Evolutionary conservation across 2,113 vertebrate species (phyloP).

Genomic region (Microtus oregoni): DNA sequence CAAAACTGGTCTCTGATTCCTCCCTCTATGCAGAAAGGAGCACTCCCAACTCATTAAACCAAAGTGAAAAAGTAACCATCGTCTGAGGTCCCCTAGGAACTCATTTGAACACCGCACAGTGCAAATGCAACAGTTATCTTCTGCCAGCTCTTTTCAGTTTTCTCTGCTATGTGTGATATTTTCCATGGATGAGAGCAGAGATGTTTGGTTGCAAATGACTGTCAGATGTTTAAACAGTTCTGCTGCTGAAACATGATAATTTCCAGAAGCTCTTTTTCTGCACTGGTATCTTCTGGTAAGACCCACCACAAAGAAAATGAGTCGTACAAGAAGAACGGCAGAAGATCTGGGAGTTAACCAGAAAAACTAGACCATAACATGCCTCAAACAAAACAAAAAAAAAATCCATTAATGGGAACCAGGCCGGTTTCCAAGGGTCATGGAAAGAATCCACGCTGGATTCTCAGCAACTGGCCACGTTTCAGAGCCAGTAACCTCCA

Average conservation of each 20-base stretch:
- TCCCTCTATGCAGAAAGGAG: neutral
- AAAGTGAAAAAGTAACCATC: neutral
- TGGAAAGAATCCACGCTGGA: conserved; percentile 40
- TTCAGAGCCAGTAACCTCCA: conserved; percentile 74
- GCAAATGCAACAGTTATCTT: neutral
- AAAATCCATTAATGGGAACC: conserved; percentile 72
- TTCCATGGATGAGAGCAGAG: conserved; percentile 75
- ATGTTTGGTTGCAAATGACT: conserved; percentile 73
- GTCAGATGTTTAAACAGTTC: conserved; percentile 78
- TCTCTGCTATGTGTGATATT: conserved; percentile 72
- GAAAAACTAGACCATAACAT: conserved; percentile 54
- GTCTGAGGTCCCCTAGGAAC: conserved; percentile 46
- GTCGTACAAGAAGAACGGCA: conserved; percentile 56
- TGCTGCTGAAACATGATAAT: conserved; percentile 77
- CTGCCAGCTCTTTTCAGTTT: conserved; percentile 69
- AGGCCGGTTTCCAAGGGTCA: conserved; percentile 72
- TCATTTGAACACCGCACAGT: neutral
- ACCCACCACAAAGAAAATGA: conserved; percentile 76
- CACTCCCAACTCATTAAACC: conserved; percentile 25
- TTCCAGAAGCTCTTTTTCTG: conserved; percentile 77
- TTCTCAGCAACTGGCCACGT: conserved; percentile 64
- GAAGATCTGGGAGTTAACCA: conserved; percentile 70
- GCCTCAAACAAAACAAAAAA: conserved; percentile 60
- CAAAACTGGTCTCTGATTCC: conserved; percentile 1
- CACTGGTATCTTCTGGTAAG: conserved; percentile 48